Evolutionary conservation across 2,888 invertebrate genomes (phyloP).

Genomic region (Dryadula phaetusa): DNA sequence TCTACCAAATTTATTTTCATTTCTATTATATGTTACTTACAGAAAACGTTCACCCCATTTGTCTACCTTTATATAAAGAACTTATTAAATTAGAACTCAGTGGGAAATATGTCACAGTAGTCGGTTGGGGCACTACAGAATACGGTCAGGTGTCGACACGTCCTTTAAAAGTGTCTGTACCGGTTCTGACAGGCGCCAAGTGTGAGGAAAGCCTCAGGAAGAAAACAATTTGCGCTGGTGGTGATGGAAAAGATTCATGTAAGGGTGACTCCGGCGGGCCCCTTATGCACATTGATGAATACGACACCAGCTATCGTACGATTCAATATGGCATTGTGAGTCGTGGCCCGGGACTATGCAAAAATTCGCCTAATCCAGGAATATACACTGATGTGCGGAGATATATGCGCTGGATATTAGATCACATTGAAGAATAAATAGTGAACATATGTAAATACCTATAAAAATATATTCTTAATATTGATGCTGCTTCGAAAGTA

Average conservation of each 20-base stretch:
- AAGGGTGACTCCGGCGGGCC: slow-evolving; percentile 88
- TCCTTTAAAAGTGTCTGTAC: slow-evolving; percentile 41
- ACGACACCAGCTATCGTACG: slow-evolving; percentile 37
- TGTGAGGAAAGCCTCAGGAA: slow-evolving; percentile 23
- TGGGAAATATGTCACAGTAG: slow-evolving; percentile 31
- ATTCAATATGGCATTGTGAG: slow-evolving; percentile 58
- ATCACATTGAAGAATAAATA: slow-evolving; percentile 48
- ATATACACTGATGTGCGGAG: slow-evolving; percentile 70
- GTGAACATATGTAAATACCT: background rate
- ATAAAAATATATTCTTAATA: no score
- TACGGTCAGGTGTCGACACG: slow-evolving; percentile 3
- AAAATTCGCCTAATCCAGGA: slow-evolving; percentile 62
- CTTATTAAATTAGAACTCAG: slow-evolving; percentile 21
- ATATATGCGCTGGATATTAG: slow-evolving; percentile 69
- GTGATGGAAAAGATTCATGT: slow-evolving; percentile 84
- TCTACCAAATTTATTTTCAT: no score
- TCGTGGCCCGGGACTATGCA: slow-evolving; percentile 52
- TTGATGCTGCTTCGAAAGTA: no score
- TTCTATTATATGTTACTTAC: background rate
- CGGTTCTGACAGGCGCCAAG: slow-evolving; percentile 24
- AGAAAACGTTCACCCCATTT: slow-evolving; percentile 43
- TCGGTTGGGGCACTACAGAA: slow-evolving; percentile 44
- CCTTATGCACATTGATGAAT: slow-evolving; percentile 62
- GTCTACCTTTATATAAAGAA: slow-evolving; percentile 37
- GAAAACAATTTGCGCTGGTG: slow-evolving; percentile 64